phyloP scores from a whole-genome alignment of 1,140 invertebrate genomes.

The Microvelia longipes region DNA sequence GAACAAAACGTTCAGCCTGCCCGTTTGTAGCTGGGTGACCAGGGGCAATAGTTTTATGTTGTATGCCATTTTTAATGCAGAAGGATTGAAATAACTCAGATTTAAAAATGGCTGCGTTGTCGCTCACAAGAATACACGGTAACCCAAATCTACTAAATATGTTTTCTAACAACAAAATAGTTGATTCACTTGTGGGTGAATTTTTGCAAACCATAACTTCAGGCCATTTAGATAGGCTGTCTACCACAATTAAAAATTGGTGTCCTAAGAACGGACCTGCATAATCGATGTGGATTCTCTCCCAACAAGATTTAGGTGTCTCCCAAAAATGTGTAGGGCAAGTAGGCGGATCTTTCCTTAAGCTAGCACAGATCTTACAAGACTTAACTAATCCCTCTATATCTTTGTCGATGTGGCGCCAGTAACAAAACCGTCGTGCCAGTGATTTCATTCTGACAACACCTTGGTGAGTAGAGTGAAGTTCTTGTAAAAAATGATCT shows the following conservation, averaged over 20 bases:
- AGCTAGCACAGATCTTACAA: conserved; percentile 19
- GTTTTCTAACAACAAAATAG: conserved; percentile 6
- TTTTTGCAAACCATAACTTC: conserved; percentile 13
- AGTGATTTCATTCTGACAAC: conserved; percentile 26
- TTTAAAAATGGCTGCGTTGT: conserved; percentile 20
- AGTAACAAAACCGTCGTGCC: conserved; percentile 20
- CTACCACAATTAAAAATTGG: conserved; percentile 30
- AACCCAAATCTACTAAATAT: conserved; percentile 11
- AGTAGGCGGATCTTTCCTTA: conserved; percentile 17
- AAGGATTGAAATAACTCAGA: conserved; percentile 27
- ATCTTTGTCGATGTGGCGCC: conserved; percentile 22
- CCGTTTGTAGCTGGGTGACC: conserved; percentile 25
- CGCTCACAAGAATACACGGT: conserved; percentile 14
- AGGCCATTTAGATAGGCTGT: conserved; percentile 26
- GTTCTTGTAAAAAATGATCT: conserved; percentile 11
- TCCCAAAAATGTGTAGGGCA: conserved; percentile 19
- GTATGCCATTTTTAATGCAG: conserved; percentile 21
- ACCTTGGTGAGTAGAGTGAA: conserved; percentile 21
- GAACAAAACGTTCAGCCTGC: conserved; percentile 11
- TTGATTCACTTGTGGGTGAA: conserved; percentile 9
- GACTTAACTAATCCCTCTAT: conserved; percentile 22
- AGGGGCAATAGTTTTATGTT: conserved; percentile 21
- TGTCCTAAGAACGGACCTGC: conserved; percentile 29
- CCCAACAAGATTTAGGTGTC: conserved; percentile 23
- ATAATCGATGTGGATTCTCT: conserved; percentile 34